Evolutionary conservation across 2,113 vertebrate species (phyloP).

Genomic region (Lathamus discolor): DNA sequence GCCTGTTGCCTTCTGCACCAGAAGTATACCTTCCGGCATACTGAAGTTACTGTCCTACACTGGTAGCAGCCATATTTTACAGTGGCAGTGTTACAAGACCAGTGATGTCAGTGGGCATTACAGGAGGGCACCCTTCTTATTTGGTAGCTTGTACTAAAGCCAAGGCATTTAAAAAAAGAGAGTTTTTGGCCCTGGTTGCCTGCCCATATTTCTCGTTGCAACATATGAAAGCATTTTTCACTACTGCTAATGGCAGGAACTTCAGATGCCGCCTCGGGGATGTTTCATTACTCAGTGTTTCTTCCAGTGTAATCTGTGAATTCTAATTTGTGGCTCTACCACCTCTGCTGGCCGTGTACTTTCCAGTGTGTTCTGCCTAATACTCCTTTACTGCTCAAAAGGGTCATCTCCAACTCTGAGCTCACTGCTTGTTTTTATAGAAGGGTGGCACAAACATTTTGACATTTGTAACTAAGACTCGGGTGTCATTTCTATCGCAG

Average conservation of each 20-base stretch:
- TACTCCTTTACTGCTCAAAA: not conserved
- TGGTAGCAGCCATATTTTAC: not conserved
- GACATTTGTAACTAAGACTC: conserved; percentile 23
- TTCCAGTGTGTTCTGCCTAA: not conserved
- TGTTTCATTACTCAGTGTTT: not conserved
- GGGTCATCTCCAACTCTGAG: conserved; percentile 16
- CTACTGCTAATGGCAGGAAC: not conserved
- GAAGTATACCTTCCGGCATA: not conserved
- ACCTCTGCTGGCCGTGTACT: not conserved
- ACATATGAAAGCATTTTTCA: not conserved
- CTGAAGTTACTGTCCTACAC: not conserved
- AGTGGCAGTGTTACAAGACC: not conserved
- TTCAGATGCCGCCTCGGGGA: not conserved
- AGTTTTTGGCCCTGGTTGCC: not conserved
- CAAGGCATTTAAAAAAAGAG: not conserved
- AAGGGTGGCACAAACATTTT: conserved; percentile 34
- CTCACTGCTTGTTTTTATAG: conserved; percentile 18
- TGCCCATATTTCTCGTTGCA: not conserved
- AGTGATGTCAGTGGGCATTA: conserved; percentile 15
- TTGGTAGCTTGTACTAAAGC: not conserved
- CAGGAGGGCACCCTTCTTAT: not conserved
- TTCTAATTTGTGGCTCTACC: conserved; percentile 28
- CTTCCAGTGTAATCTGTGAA: conserved; percentile 19
- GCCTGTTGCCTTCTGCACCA: not conserved
- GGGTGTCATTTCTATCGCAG: conserved; percentile 29